Base-by-base conservation (phyloP, 2,888 invertebrate species). In the Drosophila algonquin region DNA sequence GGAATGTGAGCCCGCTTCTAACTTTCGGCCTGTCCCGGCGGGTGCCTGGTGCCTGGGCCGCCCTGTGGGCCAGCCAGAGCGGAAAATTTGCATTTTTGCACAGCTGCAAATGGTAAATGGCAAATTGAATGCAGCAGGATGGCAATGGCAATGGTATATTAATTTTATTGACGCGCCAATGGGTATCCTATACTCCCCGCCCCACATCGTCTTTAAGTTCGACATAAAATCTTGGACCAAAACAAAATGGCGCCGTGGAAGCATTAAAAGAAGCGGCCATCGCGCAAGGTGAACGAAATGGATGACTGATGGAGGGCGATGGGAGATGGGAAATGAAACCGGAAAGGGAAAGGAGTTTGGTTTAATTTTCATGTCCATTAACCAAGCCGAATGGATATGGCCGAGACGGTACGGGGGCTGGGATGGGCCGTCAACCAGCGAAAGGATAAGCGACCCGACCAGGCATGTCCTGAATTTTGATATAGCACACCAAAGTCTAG, bases 281-380 rank as follows among this genome's bases (percentile, higher is more conserved):
- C 8, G 1, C 40, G n/a, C 8, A 65, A 73, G 57, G 63, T 63
- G 64, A 24, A 16, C 63, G 18, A n/a, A 52, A 16, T 40, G 68
- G 24, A 24, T 24, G 24, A 24, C 67, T 54, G 21, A 68, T 30
- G 47, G 35, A 35, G 35, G 35, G 35, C 5, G 12, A 35, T 12
- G 35, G 12, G 35, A 35, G 5, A 4, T 12, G 35, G 10, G 47
- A 40, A 47, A 21, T 30, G 48, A 7, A 14, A 40, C 35, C 10
- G 45, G 52, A 61, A 47, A 30, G 40, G 27, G 32, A 45, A 30
- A 9, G 58, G 24, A 56, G 46, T 47, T 53, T 71, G 61, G 72
- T 82, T 90, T 83, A 88, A 90, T 90, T 90, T 90, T 90, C 90
- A 86, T 90, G 87, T 86, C 82, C 89, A 90, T 90, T 90, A 89